Evolutionary conservation across 2,113 vertebrate species (phyloP), one percentile per base, ranked within the genome.

Genomic region (Ochotona curzoniae): DNA sequence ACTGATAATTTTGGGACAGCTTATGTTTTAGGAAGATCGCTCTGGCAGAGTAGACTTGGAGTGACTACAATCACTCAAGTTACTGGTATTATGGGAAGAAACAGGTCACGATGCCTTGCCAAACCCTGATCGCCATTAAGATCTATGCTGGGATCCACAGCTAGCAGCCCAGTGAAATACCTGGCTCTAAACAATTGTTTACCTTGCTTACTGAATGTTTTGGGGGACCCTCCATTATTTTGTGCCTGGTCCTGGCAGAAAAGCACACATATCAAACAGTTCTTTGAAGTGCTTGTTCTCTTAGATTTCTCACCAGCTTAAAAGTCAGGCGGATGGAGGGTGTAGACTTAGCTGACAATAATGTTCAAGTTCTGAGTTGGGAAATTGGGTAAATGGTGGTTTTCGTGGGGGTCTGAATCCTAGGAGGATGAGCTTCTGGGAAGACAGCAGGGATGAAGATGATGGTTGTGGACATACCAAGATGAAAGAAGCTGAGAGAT

Each of bases 121-220:
- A 83, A 89, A n/a, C 76, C 63, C 35, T 70, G 49, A 73, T 30
- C 71, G 93, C 63, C 21, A 87, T 87, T 30, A 92, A 90, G 69
- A 74, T 85, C 30, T 88, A 64, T 44, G 17, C 25, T 75, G 51
- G 12, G 63, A 35, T 26, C 25, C 13, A 61, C 47, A 71, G 89
- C 30, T 28, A 32, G 15, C 38, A 87, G 84, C n/a, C 83, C 85
- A 91, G 4, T 32, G 32, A 49, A 49, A 71, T 91, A 91, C 76
- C 87, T 89, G 80, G 89, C 25, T 32, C 70, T 85, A 57, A 88
- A 94, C 81, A 82, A 84, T 74, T 73, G 93, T 83, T 87, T 83
- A 93, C 64, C 69, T 35, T 88, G 78, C 61, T 67, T 75, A 76
- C 38, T 83, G 61, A 51, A 21, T 32, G 76, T 89, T 89, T 61